phyloP scores from a whole-genome alignment of 2,113 vertebrate species.

The Cisticola juncidis region DNA sequence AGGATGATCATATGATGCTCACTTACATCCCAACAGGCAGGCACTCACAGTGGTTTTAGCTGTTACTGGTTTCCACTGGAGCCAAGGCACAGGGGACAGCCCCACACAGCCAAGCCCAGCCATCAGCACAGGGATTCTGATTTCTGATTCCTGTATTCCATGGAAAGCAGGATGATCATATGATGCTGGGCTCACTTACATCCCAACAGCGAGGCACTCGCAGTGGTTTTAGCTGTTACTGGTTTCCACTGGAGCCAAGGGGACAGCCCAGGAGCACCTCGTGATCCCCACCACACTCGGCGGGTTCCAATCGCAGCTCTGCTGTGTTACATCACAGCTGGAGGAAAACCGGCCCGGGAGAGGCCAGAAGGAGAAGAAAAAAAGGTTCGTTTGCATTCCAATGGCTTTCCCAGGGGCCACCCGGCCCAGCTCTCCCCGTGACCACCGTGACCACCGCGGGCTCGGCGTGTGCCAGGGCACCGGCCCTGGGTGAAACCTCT shows the following conservation, averaged over 20 bases:
- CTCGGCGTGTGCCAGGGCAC: background rate
- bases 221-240: background rate
- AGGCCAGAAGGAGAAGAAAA: background rate
- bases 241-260: background rate
- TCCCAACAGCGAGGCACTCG: background rate
- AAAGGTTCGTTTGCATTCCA: constrained; percentile 25
- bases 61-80: background rate
- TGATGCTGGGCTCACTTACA: background rate
- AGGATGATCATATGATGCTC: background rate
- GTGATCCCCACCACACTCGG: background rate
- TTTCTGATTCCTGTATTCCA: background rate
- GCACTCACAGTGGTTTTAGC: background rate
- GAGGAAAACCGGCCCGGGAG: background rate
- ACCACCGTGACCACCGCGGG: background rate
- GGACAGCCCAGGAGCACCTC: background rate
- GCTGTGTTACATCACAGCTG: background rate
- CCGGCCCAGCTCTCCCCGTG: background rate
- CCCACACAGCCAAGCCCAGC: background rate
- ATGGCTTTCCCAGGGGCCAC: background rate
- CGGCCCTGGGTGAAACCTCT: background rate
- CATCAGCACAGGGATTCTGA: background rate
- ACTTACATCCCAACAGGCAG: background rate
- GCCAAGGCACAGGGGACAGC: background rate
- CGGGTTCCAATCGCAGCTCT: background rate
- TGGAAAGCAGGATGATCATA: background rate